Conservation (phyloP, 2,888 invertebrate genomes). For the Ptychoptera albimana region DNA sequence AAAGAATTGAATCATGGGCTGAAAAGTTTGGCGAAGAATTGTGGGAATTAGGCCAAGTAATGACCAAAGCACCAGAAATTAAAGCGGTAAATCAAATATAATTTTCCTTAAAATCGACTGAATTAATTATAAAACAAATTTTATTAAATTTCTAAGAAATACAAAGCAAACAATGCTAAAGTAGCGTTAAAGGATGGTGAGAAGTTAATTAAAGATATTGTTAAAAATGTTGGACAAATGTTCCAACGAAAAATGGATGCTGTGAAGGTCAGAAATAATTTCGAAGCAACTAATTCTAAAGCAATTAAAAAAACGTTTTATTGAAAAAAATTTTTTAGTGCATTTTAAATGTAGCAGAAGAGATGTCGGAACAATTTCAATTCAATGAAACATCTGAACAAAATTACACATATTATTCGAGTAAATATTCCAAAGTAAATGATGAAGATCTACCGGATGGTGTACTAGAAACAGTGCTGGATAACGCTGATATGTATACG, state of each 20-base stretch:
- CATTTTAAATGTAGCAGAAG: slow-evolving; percentile 60
- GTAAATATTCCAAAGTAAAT: slow-evolving; percentile 52
- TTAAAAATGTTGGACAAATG: slow-evolving; percentile 69
- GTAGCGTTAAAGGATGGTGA: slow-evolving; percentile 67
- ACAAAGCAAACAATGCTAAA: slow-evolving; percentile 59
- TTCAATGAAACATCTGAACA: slow-evolving; percentile 28
- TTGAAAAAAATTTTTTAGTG: slow-evolving; percentile 35
- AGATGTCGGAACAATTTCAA: slow-evolving; percentile 44
- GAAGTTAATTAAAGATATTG: slow-evolving; percentile 60
- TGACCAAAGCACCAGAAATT: slow-evolving; percentile 63
- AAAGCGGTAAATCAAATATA: slow-evolving; percentile 42
- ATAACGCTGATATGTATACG: slow-evolving; percentile 33
- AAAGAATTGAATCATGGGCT: slow-evolving; percentile 70
- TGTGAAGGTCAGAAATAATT: slow-evolving; percentile 42
- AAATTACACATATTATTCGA: slow-evolving; percentile 54
- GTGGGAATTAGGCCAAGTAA: slow-evolving; percentile 57
- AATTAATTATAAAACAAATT: too few species aligned
- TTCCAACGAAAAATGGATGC: slow-evolving; percentile 78
- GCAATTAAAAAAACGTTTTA: background rate
- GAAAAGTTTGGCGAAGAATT: slow-evolving; percentile 60
- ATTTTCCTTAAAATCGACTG: too few species aligned
- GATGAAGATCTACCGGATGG: slow-evolving; percentile 20
- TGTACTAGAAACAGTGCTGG: slow-evolving; percentile 18
- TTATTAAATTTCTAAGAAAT: slow-evolving; percentile 40
- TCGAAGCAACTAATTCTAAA: background rate